Conservation (phyloP, 2,888 invertebrate genomes). For the Steinernema hermaphroditum region DNA sequence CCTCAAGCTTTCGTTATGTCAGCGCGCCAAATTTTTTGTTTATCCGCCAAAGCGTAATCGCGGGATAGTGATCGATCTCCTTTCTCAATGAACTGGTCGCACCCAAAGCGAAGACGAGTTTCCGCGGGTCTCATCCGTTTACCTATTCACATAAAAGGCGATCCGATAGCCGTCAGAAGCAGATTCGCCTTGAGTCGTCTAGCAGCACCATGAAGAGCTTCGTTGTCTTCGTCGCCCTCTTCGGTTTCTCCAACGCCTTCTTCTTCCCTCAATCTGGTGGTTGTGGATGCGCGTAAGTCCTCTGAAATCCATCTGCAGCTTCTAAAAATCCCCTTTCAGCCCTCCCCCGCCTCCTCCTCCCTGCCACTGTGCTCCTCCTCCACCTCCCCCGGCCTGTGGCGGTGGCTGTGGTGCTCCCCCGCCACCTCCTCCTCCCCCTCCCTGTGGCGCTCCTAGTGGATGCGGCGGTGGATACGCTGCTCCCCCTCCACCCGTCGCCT, state of each 20-base stretch:
- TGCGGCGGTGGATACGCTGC: background rate
- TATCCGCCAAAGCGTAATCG: no score
- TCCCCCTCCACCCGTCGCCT: background rate
- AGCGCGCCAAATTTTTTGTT: no score
- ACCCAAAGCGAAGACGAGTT: no score
- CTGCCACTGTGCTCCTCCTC: slow-evolving; percentile 25
- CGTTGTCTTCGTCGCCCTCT: slow-evolving; percentile 10
- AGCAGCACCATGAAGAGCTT: background rate
- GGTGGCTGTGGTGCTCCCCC: background rate
- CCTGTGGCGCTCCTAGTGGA: slow-evolving; percentile 3
- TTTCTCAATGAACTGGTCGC: no score
- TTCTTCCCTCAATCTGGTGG: slow-evolving; percentile 23
- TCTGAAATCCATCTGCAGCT: background rate
- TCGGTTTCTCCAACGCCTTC: slow-evolving; percentile 21
- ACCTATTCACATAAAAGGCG: no score
- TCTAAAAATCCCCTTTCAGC: background rate
- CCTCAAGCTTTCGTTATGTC: no score
- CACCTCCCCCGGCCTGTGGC: slow-evolving; percentile 16
- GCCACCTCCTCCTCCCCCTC: background rate
- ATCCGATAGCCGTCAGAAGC: no score
- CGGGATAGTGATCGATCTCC: no score
- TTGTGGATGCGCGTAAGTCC: slow-evolving; percentile 33
- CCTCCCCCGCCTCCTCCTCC: slow-evolving; percentile 1
- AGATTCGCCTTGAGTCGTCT: no score
- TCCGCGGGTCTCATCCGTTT: no score